A percentile compares a stretch with the other conserved stretches of the same genome.
Evolutionary conservation across 1,140 invertebrate species (phyloP).

Genomic region (Pseudomyrmex concolor): DNA sequence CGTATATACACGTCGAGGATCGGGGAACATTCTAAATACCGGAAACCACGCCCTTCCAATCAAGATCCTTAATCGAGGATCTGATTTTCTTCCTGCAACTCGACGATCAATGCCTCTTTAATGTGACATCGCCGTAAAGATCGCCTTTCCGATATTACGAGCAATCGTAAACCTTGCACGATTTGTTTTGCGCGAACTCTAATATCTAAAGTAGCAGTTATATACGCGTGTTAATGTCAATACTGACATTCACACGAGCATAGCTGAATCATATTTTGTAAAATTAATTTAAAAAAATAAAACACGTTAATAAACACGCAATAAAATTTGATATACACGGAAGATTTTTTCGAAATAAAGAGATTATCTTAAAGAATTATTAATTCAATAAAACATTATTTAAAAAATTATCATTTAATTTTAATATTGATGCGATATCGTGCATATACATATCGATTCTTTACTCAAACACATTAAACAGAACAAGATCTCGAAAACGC

Average conservation of each 20-base stretch:
- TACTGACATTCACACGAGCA: no score
- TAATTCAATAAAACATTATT: background rate
- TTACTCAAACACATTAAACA: constrained; percentile 3
- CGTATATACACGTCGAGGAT: constrained; percentile 56
- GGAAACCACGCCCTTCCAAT: constrained; percentile 69
- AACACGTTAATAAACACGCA: no score
- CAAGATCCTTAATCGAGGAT: constrained; percentile 62
- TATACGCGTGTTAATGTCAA: no score
- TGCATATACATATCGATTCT: no score
- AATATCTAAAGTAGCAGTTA: no score
- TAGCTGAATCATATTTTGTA: no score
- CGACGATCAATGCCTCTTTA: constrained; percentile 35
- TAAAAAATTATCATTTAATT: background rate
- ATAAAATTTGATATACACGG: no score
- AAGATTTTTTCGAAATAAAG: background rate
- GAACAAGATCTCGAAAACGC: constrained; percentile 1
- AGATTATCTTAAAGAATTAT: background rate
- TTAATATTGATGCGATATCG: background rate
- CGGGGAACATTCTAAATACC: constrained; percentile 66
- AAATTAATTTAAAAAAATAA: no score
- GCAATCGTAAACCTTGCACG: background rate
- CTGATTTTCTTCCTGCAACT: constrained; percentile 37
- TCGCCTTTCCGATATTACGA: constrained; percentile 15
- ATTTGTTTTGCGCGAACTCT: no score
- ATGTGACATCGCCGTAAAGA: constrained; percentile 11